Conservation (phyloP, 2,888 invertebrate species). For the Tanypteryx hageni region DNA sequence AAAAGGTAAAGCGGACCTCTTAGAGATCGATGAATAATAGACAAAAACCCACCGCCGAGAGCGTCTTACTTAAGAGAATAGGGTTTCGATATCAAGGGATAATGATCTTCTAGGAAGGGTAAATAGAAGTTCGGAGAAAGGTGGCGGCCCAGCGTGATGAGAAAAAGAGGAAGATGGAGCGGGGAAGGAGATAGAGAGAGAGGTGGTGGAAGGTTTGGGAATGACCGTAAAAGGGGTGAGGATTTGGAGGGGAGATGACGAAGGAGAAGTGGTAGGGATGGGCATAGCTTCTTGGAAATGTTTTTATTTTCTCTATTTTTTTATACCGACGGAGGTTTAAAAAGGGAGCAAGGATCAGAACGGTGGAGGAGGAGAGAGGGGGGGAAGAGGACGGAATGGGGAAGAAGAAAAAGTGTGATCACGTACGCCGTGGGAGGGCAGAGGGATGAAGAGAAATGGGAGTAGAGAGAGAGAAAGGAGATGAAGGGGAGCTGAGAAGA, state of each 20-base stretch:
- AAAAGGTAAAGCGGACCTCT: too few relatives aligned
- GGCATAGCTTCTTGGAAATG: background rate
- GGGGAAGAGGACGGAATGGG: background rate
- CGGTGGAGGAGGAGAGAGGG: background rate
- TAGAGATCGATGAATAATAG: too few relatives aligned
- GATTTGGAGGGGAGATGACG: background rate
- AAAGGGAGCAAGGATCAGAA: background rate
- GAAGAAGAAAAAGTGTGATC: background rate
- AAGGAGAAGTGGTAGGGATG: background rate
- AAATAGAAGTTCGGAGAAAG: too few relatives aligned
- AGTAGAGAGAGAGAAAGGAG: background rate
- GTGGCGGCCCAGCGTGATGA: background rate
- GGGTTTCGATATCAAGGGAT: too few relatives aligned
- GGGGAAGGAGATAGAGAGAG: background rate
- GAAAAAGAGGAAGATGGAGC: background rate
- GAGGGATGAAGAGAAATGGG: background rate
- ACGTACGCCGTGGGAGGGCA: background rate
- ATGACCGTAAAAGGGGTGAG: background rate
- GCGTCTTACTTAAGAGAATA: too few relatives aligned
- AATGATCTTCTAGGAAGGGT: too few relatives aligned
- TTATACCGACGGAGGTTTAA: conserved; percentile 4
- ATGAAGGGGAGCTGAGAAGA: too few relatives aligned
- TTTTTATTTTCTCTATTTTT: background rate
- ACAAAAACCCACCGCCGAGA: too few relatives aligned
- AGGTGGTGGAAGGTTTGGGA: background rate